Conservation (phyloP, 2,113 vertebrate species). For the Protobothrops mucrosquamatus region DNA sequence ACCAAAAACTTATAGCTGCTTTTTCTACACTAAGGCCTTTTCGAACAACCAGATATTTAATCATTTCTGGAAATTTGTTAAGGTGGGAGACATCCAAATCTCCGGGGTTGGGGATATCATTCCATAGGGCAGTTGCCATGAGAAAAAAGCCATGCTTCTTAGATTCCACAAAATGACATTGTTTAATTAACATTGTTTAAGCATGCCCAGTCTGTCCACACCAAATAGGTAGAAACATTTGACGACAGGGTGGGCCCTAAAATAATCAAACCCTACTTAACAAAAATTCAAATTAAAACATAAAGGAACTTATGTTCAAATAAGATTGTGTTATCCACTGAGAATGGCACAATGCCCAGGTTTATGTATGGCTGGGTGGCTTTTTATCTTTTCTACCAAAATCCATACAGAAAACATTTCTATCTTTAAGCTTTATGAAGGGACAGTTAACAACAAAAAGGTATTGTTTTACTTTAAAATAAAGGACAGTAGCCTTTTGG, state of each 20-base stretch:
- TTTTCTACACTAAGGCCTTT: neutral
- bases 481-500: neutral
- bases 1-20: neutral
- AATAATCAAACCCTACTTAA: neutral
- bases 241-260: neutral
- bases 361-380: neutral
- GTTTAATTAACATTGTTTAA: neutral
- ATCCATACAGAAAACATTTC: neutral
- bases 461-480: slow-evolving; percentile 23
- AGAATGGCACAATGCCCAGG: neutral
- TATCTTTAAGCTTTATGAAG: neutral
- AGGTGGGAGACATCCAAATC: neutral
- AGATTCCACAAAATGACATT: neutral
- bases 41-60: neutral
- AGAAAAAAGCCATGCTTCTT: neutral
- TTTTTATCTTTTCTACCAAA: neutral
- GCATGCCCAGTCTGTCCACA: neutral
- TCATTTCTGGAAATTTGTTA: neutral
- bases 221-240: neutral
- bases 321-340: neutral
- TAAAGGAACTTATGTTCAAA: neutral
- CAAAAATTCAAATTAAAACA: neutral
- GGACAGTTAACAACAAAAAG: slow-evolving; percentile 27
- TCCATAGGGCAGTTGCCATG: neutral
- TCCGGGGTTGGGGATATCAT: neutral